Evolutionary conservation across 2,888 invertebrate genomes (phyloP), one percentile per base, ranked within the genome.

Genomic region (Trypoxylon attenuatum): DNA sequence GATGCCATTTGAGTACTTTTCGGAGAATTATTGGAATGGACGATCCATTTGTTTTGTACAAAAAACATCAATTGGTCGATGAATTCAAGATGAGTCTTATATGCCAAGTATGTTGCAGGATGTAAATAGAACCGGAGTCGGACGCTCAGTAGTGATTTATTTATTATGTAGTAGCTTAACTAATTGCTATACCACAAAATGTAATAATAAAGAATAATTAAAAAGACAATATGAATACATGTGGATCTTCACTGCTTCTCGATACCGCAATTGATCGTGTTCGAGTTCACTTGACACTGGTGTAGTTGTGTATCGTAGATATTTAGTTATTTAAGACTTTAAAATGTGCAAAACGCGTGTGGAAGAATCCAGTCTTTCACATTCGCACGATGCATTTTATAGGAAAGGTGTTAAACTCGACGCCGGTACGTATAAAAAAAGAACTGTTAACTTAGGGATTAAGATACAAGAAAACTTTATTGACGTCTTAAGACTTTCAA

Each of bases 381-480:
- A 19, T 15, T 38, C 21, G 23, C 13, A 38, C 16, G 4, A 47
- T 60, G 19, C 5, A n/a, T 52, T 52, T 43, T 43, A 8, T n/a
- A 47, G 18, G 53, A 41, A 41, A 51, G 13, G 57, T 27, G 23
- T 51, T 41, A 41, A 29, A 45, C 27, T 15, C 51, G 22, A 46
- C 22, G 8, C 33, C 27, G 22, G 23, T 39, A 67, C 18, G 23
- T 55, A 53, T 45, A 27, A 45, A 60, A 58, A 65, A 67, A 62
- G 57, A 54, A 56, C 33, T n/a, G 13, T 57, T 58, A 53, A 54
- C 38, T 22, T 69, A 50, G 23, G 15, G 15, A 38, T 59, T 61
- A 69, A 57, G 70, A 75, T 70, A 78, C 55, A 73, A 79, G 71
- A 76, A 33, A 76, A 73, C 67, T 79, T 80, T 79, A 71, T 77